A percentile compares a stretch with the other conserved stretches of the same genome.
These are phyloP conservation scores for Tetranychus cinnabarinus DNA, from an alignment of 1,140 invertebrate genomes.

Conservation along the genomic window DNA sequence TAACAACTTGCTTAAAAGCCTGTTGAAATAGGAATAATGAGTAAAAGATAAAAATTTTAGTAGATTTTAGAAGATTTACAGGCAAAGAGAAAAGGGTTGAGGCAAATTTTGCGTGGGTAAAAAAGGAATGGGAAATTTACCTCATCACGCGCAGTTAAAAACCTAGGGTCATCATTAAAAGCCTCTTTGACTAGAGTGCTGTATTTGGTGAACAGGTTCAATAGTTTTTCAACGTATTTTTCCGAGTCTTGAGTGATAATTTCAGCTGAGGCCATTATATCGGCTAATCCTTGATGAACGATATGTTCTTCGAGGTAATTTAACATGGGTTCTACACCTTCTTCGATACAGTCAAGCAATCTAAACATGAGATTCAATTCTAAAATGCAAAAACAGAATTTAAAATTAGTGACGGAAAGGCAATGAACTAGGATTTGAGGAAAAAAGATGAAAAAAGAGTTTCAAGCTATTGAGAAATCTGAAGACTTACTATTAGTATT, in stretches of 20 bases:
- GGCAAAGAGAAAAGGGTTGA: background rate
- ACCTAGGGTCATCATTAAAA: constrained; percentile 87
- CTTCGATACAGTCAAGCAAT: constrained; percentile 72
- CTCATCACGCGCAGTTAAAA: constrained; percentile 90
- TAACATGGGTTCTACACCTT: constrained; percentile 79
- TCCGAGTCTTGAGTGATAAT: constrained; percentile 93
- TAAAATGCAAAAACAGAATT: constrained; percentile 14
- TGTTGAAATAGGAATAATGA: constrained; percentile 6
- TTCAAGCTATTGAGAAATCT: background rate
- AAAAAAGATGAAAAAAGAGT: background rate
- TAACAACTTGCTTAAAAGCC: constrained; percentile 91
- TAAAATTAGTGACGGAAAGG: background rate
- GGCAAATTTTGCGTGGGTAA: constrained; percentile 10
- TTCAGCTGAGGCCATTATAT: constrained; percentile 89
- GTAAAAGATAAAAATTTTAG: constrained; percentile 40
- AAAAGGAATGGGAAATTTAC: constrained; percentile 11
- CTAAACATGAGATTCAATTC: constrained; percentile 77
- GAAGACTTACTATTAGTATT: constrained; percentile 58
- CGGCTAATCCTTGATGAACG: constrained; percentile 67
- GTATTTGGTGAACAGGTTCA: constrained; percentile 78
- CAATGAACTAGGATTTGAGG: background rate
- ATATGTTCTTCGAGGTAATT: constrained; percentile 79
- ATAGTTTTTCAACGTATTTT: constrained; percentile 88
- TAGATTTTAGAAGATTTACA: constrained; percentile 16
- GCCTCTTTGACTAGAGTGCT: constrained; percentile 77